Base-by-base conservation (phyloP, 2,888 invertebrate genomes). In the Parasteatoda lunata region DNA sequence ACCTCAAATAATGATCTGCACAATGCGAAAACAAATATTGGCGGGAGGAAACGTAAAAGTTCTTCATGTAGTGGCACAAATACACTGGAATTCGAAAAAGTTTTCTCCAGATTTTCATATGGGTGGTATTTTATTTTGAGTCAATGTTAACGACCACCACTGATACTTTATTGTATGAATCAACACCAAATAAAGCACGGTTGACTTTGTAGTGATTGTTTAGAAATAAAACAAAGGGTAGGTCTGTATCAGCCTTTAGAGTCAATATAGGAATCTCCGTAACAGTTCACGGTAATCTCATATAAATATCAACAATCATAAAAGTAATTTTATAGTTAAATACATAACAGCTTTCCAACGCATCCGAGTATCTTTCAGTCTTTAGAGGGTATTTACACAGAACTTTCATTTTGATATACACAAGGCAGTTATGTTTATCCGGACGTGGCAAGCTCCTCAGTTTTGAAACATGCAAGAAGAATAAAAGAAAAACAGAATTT, bases 251-350 rank as follows among this genome's bases (percentile, higher is more conserved):
- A 79, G 71, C 15, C 15, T 64, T 78, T 59, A n/a, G 70, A 52
- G 54, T 30, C 52, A 13, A 11, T 49, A 79, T 71, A 9, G 49
- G 59, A 49, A 64, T 47, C 71, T 49, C 59, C 64, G 54, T 70
- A 47, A 64, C 11, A 52, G 64, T 65, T 66, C 45, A 45, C 30
- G 64, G 49, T 70, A 65, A 70, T 70, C 76, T 78, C 48, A 59
- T 59, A 79, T 70, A 77, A 81, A 81, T 72, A 76, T 82, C 86
- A 87, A 87, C 86, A 87, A 75, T 86, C 85, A 64, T 77, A 77
- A 86, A 82, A 86, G 66, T 71, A 82, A 87, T 87, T 81, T 87
- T 73, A 82, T 87, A 82, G 81, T 82, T 82, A 87, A 85, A 86
- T 86, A 86, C 86, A 81, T 81, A 86, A 87, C 86, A 82, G 81